phyloP scores from a whole-genome alignment of 2,888 invertebrate species.

The Hydrotaea diabolus region DNA sequence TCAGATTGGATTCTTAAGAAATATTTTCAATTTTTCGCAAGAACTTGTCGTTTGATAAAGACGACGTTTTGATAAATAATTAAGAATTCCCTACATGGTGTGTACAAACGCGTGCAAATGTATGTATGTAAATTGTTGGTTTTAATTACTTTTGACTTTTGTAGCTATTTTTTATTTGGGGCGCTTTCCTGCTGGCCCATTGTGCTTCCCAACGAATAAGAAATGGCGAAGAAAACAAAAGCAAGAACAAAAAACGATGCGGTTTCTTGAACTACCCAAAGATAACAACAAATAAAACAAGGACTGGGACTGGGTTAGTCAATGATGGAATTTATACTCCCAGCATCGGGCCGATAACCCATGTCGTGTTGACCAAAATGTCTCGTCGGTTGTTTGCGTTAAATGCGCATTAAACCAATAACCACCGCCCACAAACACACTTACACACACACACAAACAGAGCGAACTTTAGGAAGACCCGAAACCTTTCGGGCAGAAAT shows the following conservation, averaged over 20 bases:
- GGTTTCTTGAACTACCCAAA: constrained; percentile 9
- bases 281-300: constrained; percentile 7
- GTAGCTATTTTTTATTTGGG: background rate
- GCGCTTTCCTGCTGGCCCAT: background rate
- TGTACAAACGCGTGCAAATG: background rate
- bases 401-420: constrained; percentile 7
- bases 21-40: background rate
- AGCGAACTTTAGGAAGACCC: background rate
- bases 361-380: constrained; percentile 5
- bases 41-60: background rate
- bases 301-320: background rate
- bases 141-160: constrained; percentile 19
- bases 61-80: background rate
- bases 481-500: background rate
- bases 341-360: too few relatives aligned
- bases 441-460: too few relatives aligned
- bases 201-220: background rate
- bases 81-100: background rate
- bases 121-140: background rate
- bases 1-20: background rate
- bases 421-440: background rate
- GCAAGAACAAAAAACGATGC: background rate
- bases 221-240: background rate
- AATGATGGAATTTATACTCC: too few relatives aligned
- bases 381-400: constrained; percentile 14